Percentiles rank a stretch among this genome's conserved stretches.
phyloP scores from a whole-genome alignment of 2,113 vertebrate genomes.

The Muntiacus reevesi region DNA sequence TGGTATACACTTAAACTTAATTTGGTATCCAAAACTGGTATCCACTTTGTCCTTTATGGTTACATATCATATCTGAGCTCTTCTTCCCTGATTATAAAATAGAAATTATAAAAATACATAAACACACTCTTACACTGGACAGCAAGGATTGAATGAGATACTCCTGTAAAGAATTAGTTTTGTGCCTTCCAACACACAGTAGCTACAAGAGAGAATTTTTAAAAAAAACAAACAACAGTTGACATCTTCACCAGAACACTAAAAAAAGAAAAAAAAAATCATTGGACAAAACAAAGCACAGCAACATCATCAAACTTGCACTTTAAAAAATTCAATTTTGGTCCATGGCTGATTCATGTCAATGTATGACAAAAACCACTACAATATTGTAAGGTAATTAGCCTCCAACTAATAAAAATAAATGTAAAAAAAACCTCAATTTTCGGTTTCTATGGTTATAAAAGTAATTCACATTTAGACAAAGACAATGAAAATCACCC shows the following conservation, averaged over 20 bases:
- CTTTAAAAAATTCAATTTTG: background rate
- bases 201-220: background rate
- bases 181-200: background rate
- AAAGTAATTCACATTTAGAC: background rate
- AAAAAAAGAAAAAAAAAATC: background rate
- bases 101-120: background rate
- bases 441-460: background rate
- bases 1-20: background rate
- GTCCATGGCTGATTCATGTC: too few relatives aligned
- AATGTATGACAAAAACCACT: too few relatives aligned
- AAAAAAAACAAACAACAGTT: background rate
- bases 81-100: background rate
- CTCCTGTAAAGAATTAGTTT: background rate
- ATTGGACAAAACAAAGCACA: background rate
- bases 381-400: too few relatives aligned
- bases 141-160: background rate
- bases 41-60: background rate
- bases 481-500: background rate
- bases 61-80: background rate
- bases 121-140: background rate
- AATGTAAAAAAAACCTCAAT: too few relatives aligned
- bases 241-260: background rate
- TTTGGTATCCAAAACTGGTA: background rate
- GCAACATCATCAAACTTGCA: background rate
- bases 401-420: too few relatives aligned